Evolutionary conservation across 2,113 vertebrate genomes (phyloP).

Genomic region (Pogonocichla stellata): DNA sequence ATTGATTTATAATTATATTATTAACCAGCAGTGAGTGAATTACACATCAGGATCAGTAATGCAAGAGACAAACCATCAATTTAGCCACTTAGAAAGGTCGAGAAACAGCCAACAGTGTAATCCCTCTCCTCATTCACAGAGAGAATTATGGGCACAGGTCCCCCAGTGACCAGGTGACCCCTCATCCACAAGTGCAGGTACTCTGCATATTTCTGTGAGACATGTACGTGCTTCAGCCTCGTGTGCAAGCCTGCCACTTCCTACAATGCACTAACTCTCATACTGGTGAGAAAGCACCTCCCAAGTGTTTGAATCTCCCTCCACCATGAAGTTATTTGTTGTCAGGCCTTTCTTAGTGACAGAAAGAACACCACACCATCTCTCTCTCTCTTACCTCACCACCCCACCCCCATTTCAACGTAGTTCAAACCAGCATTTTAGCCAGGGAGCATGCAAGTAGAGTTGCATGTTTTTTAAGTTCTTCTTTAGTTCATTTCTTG

Average conservation of each 20-base stretch:
- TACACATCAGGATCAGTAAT: neutral
- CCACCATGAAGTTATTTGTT: neutral
- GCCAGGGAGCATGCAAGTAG: neutral
- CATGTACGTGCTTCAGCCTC: rapidly evolving
- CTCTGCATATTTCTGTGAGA: neutral
- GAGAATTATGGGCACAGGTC: neutral
- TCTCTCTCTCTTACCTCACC: neutral
- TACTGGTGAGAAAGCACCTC: rapidly evolving
- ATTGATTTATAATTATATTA: neutral
- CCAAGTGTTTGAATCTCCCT: neutral
- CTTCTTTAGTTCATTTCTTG: neutral
- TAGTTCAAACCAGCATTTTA: neutral
- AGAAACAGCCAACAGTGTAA: neutral
- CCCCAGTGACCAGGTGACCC: neutral
- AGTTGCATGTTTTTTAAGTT: neutral
- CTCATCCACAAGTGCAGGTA: neutral
- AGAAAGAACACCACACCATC: neutral
- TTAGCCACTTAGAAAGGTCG: neutral
- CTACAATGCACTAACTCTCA: neutral
- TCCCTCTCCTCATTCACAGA: neutral
- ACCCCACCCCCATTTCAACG: too few relatives aligned
- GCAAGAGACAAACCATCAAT: neutral
- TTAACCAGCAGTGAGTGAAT: neutral
- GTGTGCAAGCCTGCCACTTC: neutral
- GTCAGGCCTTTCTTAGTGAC: neutral